phyloP scores from a whole-genome alignment of 35 echinoderm and acorn worm genomes.

The Apostichopus parvimensis region DNA sequence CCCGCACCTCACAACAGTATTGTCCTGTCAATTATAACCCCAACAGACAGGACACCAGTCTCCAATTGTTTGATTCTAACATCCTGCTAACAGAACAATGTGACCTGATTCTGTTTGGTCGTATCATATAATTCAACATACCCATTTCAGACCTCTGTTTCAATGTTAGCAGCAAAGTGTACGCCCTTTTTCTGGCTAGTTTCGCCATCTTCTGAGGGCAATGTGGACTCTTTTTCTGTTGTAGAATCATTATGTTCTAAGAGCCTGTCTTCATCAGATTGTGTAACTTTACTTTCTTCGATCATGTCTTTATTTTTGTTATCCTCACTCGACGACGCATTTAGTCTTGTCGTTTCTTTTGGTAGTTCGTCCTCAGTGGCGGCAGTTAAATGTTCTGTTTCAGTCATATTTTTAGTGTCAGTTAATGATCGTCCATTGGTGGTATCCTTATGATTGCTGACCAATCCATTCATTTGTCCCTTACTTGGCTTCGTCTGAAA shows the following conservation, averaged over 20 bases:
- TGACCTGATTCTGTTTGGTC: too few relatives aligned
- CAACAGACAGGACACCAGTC: too few relatives aligned
- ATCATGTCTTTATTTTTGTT: background rate
- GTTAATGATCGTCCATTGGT: background rate
- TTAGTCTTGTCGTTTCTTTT: constrained; percentile 20
- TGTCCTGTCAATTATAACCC: too few relatives aligned
- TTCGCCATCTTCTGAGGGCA: background rate
- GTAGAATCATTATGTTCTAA: constrained; percentile 16
- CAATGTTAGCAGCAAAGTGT: constrained; percentile 56
- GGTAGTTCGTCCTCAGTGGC: background rate
- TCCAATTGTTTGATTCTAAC: too few relatives aligned
- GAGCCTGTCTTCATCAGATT: constrained; percentile 14
- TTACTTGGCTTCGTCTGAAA: constrained; percentile 22
- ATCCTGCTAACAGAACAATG: too few relatives aligned
- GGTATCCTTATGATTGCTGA: constrained; percentile 8
- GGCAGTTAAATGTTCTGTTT: background rate
- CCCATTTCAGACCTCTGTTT: constrained; percentile 44
- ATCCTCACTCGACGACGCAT: background rate
- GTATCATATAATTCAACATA: too few relatives aligned
- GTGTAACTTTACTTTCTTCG: background rate
- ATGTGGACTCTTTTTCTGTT: background rate
- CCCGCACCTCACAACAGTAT: too few relatives aligned
- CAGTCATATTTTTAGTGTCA: background rate
- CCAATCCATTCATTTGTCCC: constrained; percentile 38
- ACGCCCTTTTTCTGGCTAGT: constrained; percentile 18